Conservation (phyloP, 2,113 vertebrate species). For the Vombatus ursinus region DNA sequence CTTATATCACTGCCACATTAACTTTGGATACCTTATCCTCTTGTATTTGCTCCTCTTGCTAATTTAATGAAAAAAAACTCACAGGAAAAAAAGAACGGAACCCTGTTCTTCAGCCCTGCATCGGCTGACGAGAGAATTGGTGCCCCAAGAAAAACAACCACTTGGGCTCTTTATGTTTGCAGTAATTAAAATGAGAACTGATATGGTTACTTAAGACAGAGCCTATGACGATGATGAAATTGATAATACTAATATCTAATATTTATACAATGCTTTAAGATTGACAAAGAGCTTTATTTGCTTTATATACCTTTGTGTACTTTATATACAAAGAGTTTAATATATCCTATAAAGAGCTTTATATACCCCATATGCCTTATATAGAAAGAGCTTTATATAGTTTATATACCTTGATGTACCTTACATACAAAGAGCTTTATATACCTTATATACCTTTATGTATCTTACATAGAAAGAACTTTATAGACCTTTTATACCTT, state of each 20-base stretch:
- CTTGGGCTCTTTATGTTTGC: neutral
- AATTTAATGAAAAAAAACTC: constrained; percentile 8
- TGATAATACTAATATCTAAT: neutral
- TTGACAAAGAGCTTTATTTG: neutral
- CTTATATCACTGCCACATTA: neutral
- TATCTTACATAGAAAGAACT: no score
- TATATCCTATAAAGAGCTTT: no score
- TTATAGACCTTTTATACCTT: no score
- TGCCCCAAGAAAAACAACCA: neutral
- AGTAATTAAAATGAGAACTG: neutral
- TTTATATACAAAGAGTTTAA: no score
- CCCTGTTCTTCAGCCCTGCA: neutral
- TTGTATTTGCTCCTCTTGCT: constrained; percentile 24
- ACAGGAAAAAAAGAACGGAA: neutral
- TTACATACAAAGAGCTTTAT: no score
- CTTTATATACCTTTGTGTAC: no score
- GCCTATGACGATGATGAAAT: neutral
- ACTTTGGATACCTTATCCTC: constrained; percentile 6
- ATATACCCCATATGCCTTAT: no score
- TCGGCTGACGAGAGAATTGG: neutral
- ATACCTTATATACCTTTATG: no score
- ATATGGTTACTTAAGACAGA: neutral
- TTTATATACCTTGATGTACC: no score
- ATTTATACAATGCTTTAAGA: neutral
- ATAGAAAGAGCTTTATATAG: no score